Evolutionary conservation across 2,113 vertebrate genomes (phyloP).

Genomic region (Hyperopisus bebe): DNA sequence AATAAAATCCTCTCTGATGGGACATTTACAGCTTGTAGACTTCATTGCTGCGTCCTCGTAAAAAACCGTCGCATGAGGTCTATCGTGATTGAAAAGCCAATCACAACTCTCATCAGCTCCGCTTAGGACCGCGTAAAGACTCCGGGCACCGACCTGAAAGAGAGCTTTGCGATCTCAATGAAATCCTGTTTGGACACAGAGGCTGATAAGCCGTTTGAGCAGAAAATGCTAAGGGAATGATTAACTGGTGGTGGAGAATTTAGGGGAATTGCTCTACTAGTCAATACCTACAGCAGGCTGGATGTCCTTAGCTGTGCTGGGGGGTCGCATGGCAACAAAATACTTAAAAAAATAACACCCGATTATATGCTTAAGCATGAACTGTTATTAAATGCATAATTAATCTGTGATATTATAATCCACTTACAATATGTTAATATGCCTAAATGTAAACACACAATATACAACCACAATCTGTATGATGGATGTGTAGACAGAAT

Average conservation of each 20-base stretch:
- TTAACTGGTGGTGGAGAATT: conserved; percentile 66
- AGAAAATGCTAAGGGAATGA: conserved; percentile 83
- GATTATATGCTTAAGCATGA: background rate
- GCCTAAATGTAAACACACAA: background rate
- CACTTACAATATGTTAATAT: background rate
- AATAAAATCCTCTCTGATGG: conserved; percentile 52
- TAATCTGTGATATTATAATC: background rate
- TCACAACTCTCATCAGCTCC: conserved; percentile 17
- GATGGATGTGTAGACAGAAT: background rate
- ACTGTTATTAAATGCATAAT: background rate
- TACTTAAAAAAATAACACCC: background rate
- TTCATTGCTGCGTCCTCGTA: conserved; percentile 54
- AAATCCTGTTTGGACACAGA: conserved; percentile 65
- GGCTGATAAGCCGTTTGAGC: conserved; percentile 81
- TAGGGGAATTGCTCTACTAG: conserved; percentile 56
- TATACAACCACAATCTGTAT: background rate
- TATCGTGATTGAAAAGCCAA: background rate
- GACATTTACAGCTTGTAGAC: conserved; percentile 58
- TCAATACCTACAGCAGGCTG: conserved; percentile 38
- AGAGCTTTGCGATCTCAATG: conserved; percentile 28
- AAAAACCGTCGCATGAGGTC: conserved; percentile 42
- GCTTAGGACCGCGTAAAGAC: conserved; percentile 52
- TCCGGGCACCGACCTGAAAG: conserved; percentile 58
- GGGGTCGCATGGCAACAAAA: background rate
- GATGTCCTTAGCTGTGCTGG: background rate